Conservation (phyloP, 1,140 invertebrate genomes). For the Dinothrombium tinctorium region DNA sequence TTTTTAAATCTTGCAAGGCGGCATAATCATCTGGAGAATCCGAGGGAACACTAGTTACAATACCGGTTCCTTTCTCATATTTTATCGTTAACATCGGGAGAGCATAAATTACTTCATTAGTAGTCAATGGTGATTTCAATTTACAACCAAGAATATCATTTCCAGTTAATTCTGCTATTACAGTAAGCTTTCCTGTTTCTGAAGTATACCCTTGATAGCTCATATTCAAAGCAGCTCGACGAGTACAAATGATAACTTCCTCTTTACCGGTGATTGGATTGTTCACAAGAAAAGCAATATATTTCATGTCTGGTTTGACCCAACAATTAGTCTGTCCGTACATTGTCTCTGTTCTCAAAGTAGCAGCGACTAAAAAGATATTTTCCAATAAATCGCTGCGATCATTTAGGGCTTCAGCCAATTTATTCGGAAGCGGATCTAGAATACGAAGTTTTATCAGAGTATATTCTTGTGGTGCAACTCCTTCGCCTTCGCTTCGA, state of each 20-base stretch:
- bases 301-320: slow-evolving; percentile 81
- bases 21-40: slow-evolving; percentile 98
- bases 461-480: slow-evolving; percentile 93
- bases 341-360: slow-evolving; percentile 94
- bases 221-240: slow-evolving; percentile 77
- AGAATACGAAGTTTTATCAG: slow-evolving; percentile 77
- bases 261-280: slow-evolving; percentile 22
- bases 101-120: slow-evolving; percentile 60
- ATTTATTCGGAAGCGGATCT: slow-evolving; percentile 41
- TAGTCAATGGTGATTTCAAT: slow-evolving; percentile 57
- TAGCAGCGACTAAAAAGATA: slow-evolving; percentile 84
- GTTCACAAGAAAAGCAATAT: slow-evolving; percentile 50
- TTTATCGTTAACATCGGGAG: slow-evolving; percentile 96
- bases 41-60: slow-evolving; percentile 94
- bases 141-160: slow-evolving; percentile 44
- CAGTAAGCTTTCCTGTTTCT: slow-evolving; percentile 54
- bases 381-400: slow-evolving; percentile 24
- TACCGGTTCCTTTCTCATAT: slow-evolving; percentile 86
- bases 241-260: slow-evolving; percentile 70
- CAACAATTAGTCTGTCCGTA: slow-evolving; percentile 99
- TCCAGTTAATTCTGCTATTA: slow-evolving; percentile 43
- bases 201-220: slow-evolving; percentile 78
- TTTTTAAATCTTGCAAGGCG: slow-evolving; percentile 78
- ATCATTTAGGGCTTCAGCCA: slow-evolving; percentile 21
- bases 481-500: slow-evolving; percentile 77